These are phyloP conservation scores for Falco concolor DNA, from an alignment of 2,797 vertebrate genomes.

Conservation along the genomic window DNA sequence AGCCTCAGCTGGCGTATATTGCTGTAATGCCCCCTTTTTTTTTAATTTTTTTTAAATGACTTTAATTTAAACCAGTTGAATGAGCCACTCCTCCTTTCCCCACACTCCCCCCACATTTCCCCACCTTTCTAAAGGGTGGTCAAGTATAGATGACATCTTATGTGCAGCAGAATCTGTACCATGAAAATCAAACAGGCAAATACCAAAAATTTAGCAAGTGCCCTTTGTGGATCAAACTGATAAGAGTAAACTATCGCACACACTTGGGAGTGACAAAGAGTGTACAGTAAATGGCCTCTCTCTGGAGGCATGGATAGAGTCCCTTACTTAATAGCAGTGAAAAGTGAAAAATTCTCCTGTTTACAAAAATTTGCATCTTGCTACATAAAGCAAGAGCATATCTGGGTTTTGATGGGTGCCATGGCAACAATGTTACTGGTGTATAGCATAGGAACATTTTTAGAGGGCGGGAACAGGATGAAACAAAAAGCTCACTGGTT, in stretches of 20 bases:
- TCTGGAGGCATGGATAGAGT: not conserved
- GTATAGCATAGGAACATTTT: not conserved
- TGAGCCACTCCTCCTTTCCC: not conserved
- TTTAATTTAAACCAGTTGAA: not conserved
- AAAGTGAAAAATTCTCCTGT: slow-evolving; percentile 53
- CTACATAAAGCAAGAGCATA: slow-evolving; percentile 51
- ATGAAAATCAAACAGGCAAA: not conserved
- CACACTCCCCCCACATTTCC: not conserved
- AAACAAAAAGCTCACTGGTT: not conserved
- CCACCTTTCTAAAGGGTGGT: not conserved
- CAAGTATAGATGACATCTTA: not conserved
- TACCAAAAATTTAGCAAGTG: not conserved
- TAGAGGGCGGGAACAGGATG: not conserved
- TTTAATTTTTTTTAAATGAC: not conserved
- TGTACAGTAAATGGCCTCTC: not conserved
- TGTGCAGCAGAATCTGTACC: not conserved
- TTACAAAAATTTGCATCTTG: slow-evolving; percentile 50
- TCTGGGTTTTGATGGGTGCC: slow-evolving; percentile 63
- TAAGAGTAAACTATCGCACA: not conserved
- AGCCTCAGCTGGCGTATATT: not conserved
- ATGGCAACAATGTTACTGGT: slow-evolving; percentile 66
- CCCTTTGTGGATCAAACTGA: not conserved
- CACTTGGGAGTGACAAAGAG: not conserved
- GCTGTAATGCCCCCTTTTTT: not conserved
- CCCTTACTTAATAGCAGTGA: not conserved